Base-by-base conservation (phyloP, 2,888 invertebrate genomes). In the Eupithecia subumbrata region DNA sequence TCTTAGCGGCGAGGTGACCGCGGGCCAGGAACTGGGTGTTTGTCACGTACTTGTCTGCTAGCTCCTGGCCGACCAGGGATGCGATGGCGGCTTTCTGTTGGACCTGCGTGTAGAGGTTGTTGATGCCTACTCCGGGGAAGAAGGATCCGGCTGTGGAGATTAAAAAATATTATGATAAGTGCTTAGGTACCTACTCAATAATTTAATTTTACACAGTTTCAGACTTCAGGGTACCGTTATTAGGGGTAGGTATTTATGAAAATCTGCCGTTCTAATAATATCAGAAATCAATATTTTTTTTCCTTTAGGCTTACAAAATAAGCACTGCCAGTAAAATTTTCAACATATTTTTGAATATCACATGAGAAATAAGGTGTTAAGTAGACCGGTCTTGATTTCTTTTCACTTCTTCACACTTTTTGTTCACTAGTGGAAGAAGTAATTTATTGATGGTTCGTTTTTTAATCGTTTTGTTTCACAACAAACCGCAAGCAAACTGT, bases 1-100 rank as follows among this genome's bases (percentile, higher is more conserved):
- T 95, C 84, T 96, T 96, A 2, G 96, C 96, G 0, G 95, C 89
- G 64, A 96, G 88, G 83, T 97, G 97, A 5, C 96, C 96, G 69
- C 96, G 94, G 0, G 96, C 89, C 71, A 96, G 84, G 81, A 95
- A 92, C 83, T 90, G 91, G 0, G 80, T 84, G 56, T 74, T 84
- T 5, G 94, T 92, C 5, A 96, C 87, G 81, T 96, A 96, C 80
- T 90, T 91, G 45, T 90, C 86, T 0, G 94, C 95, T 69, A 91
- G 79, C 9, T 80, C 81, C 5, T 84, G 78, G 7, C 94, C 94
- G 0, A 94, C 89, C 4, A 87, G 79, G 22, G 78, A 76, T 1
- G 91, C 89, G 63, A 93, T 88, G 0, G 86, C 81, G 0, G 80
- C 79, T 73, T 90, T 92, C 77, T 94, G 94, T 40, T 84, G 83